Evolutionary conservation across 2,797 vertebrate species (phyloP).

Genomic region (Astyanax mexicanus): DNA sequence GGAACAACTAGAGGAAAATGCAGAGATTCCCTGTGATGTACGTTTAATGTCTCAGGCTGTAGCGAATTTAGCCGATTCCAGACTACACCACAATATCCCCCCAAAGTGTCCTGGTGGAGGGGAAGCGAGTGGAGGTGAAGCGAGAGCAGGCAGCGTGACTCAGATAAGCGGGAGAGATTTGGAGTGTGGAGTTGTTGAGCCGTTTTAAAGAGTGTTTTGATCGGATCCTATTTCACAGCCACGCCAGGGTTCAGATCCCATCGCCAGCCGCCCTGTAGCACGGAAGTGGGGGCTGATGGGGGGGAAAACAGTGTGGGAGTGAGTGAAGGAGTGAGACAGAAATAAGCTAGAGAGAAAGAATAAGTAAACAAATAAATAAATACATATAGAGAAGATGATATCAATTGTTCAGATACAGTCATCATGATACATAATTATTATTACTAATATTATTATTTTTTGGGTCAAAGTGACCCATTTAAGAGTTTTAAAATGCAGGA

Average conservation of each 20-base stretch:
- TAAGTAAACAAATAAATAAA: background rate
- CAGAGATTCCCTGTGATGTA: background rate
- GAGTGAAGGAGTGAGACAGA: background rate
- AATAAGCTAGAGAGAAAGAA: background rate
- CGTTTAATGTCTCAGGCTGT: conserved; percentile 1
- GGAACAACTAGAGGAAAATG: background rate
- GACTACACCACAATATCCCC: background rate
- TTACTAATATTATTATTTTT: too few species aligned
- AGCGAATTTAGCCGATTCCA: background rate
- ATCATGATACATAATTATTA: too few species aligned
- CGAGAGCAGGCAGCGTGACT: conserved; percentile 29
- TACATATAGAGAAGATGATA: too few species aligned
- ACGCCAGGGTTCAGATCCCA: conserved; percentile 54
- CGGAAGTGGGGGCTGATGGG: conserved; percentile 43
- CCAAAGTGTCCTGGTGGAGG: conserved; percentile 15
- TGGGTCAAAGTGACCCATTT: too few species aligned
- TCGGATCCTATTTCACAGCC: conserved; percentile 57
- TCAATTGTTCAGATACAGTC: too few species aligned
- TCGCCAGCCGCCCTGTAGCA: conserved; percentile 43
- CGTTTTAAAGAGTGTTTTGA: conserved; percentile 57
- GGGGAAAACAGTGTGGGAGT: conserved; percentile 40
- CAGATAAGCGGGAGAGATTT: conserved; percentile 42
- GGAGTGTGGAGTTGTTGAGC: conserved; percentile 51
- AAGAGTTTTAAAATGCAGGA: too few species aligned
- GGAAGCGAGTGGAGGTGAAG: conserved; percentile 26